These are phyloP conservation scores for Ephialtes manifestator DNA, from an alignment of 2,888 invertebrate genomes.

Conservation along the genomic window DNA sequence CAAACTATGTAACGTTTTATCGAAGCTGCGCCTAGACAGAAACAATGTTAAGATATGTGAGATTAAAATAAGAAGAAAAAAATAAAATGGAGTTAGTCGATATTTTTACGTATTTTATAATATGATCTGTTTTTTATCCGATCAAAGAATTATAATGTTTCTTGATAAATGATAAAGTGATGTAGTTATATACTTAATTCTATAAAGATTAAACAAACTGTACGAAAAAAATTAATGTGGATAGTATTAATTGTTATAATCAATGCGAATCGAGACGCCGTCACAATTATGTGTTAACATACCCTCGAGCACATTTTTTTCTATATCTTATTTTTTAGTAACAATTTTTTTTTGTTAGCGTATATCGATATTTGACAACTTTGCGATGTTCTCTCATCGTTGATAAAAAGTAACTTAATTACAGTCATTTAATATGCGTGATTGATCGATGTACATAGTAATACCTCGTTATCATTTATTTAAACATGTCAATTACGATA, in stretches of 20 bases:
- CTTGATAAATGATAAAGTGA: constrained; percentile 27
- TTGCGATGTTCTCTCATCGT: constrained; percentile 19
- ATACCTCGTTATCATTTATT: constrained; percentile 16
- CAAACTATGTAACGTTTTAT: constrained; percentile 26
- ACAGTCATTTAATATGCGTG: constrained; percentile 41
- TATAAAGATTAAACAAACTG: constrained; percentile 45
- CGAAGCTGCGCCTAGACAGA: constrained; percentile 1
- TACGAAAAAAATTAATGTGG: constrained; percentile 39
- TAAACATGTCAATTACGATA: not conserved
- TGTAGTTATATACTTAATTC: not conserved
- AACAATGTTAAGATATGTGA: constrained; percentile 39
- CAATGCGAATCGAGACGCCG: constrained; percentile 13
- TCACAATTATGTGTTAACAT: constrained; percentile 11
- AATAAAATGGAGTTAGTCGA: constrained; percentile 15
- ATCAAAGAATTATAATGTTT: constrained; percentile 11
- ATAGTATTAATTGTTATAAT: constrained; percentile 18
- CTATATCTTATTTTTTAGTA: not conserved
- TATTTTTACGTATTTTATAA: constrained; percentile 11
- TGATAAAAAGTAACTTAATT: constrained; percentile 42
- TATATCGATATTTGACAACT: constrained; percentile 23
- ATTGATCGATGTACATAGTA: constrained; percentile 8
- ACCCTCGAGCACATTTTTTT: constrained; percentile 6
- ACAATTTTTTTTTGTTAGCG: constrained; percentile 22
- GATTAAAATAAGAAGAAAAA: constrained; percentile 11
- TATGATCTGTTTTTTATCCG: constrained; percentile 8